Evolutionary conservation across 2,113 vertebrate genomes (phyloP).

Genomic region (Tenebrosternarchus preto): DNA sequence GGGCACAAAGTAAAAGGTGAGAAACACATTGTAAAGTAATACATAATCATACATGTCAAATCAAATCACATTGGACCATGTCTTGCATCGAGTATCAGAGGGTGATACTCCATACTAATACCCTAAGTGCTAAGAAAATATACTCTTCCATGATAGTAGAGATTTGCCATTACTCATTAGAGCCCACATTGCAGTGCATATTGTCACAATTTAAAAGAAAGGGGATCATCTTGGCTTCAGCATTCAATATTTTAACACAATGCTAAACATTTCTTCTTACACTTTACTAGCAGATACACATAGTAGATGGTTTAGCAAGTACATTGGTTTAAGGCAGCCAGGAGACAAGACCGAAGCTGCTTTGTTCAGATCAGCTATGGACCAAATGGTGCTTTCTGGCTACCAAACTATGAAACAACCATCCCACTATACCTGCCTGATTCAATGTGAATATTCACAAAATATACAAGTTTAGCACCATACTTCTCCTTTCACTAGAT

Average conservation of each 20-base stretch:
- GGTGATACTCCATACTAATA: constrained; percentile 10
- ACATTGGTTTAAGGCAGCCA: constrained; percentile 17
- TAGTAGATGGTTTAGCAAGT: neutral
- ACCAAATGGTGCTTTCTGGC: neutral
- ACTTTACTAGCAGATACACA: constrained; percentile 14
- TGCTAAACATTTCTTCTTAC: neutral
- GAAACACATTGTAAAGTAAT: neutral
- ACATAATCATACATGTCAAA: neutral
- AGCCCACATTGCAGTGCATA: constrained; percentile 30
- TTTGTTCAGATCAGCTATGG: neutral
- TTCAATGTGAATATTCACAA: constrained; percentile 37
- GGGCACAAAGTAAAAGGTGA: constrained; percentile 8
- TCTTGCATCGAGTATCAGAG: constrained; percentile 31
- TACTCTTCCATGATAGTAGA: constrained; percentile 2
- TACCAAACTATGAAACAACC: neutral
- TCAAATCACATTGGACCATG: constrained; percentile 7
- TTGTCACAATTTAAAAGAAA: constrained; percentile 23
- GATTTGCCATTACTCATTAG: constrained; percentile 15
- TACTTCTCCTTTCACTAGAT: neutral
- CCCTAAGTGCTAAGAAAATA: constrained; percentile 35
- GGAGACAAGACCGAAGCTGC: neutral
- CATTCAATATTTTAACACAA: neutral
- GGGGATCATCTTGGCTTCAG: constrained; percentile 24
- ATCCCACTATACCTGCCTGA: neutral
- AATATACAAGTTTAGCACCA: constrained; percentile 26